Percentiles rank a stretch among this genome's conserved stretches.
These are phyloP conservation scores for Platalea minor DNA, from an alignment of 2,797 vertebrate genomes.

Conservation along the genomic window DNA sequence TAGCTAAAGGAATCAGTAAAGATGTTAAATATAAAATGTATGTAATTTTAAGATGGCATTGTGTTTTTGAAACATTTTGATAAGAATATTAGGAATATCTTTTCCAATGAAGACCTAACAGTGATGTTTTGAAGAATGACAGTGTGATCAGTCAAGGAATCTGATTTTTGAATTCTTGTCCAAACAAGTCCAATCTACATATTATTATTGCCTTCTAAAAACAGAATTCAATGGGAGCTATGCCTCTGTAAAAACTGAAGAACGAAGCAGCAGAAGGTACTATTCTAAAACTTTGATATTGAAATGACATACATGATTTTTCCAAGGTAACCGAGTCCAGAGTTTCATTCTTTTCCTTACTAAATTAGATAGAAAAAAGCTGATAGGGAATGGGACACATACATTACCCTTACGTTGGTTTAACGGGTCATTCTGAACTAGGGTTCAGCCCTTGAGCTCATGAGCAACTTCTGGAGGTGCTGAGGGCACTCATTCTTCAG, in stretches of 20 bases:
- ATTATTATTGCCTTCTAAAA: conserved; percentile 61
- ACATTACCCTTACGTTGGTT: neutral
- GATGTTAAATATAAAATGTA: neutral
- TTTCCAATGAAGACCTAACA: conserved; percentile 37
- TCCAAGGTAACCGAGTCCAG: neutral
- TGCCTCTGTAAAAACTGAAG: conserved; percentile 24
- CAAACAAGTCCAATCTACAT: conserved; percentile 62
- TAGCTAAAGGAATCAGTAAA: neutral
- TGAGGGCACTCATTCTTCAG: neutral
- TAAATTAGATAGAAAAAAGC: neutral
- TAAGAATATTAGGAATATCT: conserved; percentile 18
- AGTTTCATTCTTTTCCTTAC: neutral
- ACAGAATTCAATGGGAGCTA: conserved; percentile 51
- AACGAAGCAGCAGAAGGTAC: conserved; percentile 23
- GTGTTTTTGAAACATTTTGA: conserved; percentile 33
- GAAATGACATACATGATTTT: neutral
- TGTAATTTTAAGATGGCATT: neutral
- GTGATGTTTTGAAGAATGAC: conserved; percentile 28
- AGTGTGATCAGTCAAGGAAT: conserved; percentile 51
- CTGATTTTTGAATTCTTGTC: conserved; percentile 64
- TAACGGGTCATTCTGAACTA: neutral
- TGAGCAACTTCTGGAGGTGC: neutral
- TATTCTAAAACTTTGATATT: conserved; percentile 39
- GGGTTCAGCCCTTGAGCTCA: neutral
- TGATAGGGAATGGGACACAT: neutral